Evolutionary conservation across 2,888 invertebrate genomes (phyloP), one percentile per base, ranked within the genome.

Genomic region (Pandemis corylana): DNA sequence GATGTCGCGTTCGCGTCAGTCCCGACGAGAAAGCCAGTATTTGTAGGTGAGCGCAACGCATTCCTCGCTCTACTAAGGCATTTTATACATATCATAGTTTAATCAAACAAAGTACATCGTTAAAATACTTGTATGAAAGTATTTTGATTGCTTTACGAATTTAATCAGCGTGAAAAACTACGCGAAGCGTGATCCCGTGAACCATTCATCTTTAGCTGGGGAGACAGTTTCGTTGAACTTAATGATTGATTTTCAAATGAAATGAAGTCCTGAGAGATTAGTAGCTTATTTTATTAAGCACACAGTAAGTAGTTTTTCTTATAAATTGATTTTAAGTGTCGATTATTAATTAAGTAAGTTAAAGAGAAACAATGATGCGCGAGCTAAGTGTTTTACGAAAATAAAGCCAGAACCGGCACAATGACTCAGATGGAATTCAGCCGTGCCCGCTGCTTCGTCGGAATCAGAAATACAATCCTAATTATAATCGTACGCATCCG

Each of bases 381-480:
- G 86, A 89, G 88, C 89, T 89, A 90, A 93, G 92, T 91, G 90
- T 91, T 93, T 92, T 89, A 92, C 93, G 86, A 93, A 94, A 94
- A 94, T 93, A 94, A 93, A 93, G 90, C 90, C 91, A 89, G 89
- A 94, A 91, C 91, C 91, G 85, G 94, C 93, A 94, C 94, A 94
- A 94, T 94, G 94, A 94, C 94, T 94, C 94, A 94, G 90, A 91
- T 90, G 94, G 94, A 94, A 94, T 94, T 90, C 90, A 92, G 89
- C 89, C 88, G 87, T 89, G 90, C 91, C 87, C 90, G 92, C 91
- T 86, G 92, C 90, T 90, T 93, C 92, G 93, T 90, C 90, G 93
- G 91, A 93, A 94, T 94, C 94, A 94, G 94, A 94, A 94, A 94
- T 94, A 94, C 94, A 93, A 91, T 92, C 94, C 94, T 94, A 94